A percentile compares a stretch with the other conserved stretches of the same genome.
These are phyloP conservation scores for Lagodon rhomboides DNA, from an alignment of 2,797 vertebrate genomes.

Conservation along the genomic window DNA sequence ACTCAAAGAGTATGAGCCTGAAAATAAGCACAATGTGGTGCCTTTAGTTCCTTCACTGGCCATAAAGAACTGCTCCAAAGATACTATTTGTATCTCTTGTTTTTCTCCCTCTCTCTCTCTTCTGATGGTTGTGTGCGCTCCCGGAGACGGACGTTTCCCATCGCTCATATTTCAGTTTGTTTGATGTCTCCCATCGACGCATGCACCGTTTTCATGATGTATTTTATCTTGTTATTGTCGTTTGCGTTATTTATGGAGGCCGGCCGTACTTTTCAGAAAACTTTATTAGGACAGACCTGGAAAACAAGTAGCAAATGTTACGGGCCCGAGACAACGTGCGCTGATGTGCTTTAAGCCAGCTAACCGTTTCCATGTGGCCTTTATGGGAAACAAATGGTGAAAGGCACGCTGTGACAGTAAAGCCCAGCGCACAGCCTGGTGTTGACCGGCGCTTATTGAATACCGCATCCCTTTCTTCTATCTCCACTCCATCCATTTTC, in stretches of 20 bases:
- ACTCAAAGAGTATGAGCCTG: too few relatives aligned
- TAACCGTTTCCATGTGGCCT: slow-evolving; percentile 94
- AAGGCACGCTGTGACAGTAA: slow-evolving; percentile 87
- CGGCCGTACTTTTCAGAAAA: slow-evolving; percentile 62
- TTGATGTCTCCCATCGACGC: slow-evolving; percentile 20
- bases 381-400: slow-evolving; percentile 94
- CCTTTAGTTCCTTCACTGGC: slow-evolving; percentile 27
- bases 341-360: slow-evolving; percentile 85
- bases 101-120: neutral
- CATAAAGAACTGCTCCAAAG: slow-evolving; percentile 51
- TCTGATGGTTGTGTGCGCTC: slow-evolving; percentile 19
- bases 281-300: slow-evolving; percentile 76
- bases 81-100: slow-evolving; percentile 64
- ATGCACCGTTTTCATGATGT: neutral
- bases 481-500: slow-evolving; percentile 50
- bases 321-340: slow-evolving; percentile 79
- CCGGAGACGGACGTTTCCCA: slow-evolving; percentile 29
- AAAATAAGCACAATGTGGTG: too few relatives aligned
- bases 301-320: slow-evolving; percentile 91
- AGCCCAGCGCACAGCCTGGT: slow-evolving; percentile 78
- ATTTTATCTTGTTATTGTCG: slow-evolving; percentile 22
- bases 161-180: slow-evolving; percentile 41
- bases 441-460: slow-evolving; percentile 86
- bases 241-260: slow-evolving; percentile 40
- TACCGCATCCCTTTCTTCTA: slow-evolving; percentile 73